Conservation (phyloP, 2,113 vertebrate genomes). For the Bos javanicus region DNA sequence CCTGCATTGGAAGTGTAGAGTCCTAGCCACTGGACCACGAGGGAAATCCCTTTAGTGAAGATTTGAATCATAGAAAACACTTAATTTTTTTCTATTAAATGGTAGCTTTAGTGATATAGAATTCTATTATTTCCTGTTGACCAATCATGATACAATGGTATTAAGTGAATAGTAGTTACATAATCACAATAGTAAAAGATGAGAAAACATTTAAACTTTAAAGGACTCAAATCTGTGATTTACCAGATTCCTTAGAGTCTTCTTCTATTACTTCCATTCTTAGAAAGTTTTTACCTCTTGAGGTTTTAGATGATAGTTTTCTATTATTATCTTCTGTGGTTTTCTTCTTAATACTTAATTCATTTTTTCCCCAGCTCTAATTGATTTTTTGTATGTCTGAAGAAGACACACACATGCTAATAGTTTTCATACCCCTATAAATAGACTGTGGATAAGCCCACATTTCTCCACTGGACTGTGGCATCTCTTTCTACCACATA, state of each 20-base stretch:
- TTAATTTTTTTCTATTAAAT: background rate
- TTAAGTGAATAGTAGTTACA: background rate
- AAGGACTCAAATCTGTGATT: background rate
- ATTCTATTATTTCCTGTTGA: background rate
- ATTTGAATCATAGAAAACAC: background rate
- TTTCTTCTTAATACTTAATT: constrained; percentile 8
- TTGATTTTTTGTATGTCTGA: background rate
- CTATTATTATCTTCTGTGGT: background rate
- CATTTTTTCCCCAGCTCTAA: background rate
- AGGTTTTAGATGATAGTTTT: background rate
- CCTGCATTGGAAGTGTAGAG: background rate
- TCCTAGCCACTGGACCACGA: background rate
- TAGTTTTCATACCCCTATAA: background rate
- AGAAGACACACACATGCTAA: background rate
- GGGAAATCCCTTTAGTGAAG: background rate
- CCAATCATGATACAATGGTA: background rate
- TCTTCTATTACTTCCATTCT: background rate
- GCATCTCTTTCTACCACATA: background rate
- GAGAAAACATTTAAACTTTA: background rate
- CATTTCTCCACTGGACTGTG: background rate
- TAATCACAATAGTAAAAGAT: background rate
- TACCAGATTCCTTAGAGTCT: background rate
- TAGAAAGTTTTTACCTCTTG: background rate
- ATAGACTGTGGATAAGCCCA: background rate
- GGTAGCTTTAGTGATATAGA: background rate